Percentiles rank a stretch among this genome's conserved stretches.
phyloP scores from a whole-genome alignment of 1,140 invertebrate species.

The Camponotus floridanus region DNA sequence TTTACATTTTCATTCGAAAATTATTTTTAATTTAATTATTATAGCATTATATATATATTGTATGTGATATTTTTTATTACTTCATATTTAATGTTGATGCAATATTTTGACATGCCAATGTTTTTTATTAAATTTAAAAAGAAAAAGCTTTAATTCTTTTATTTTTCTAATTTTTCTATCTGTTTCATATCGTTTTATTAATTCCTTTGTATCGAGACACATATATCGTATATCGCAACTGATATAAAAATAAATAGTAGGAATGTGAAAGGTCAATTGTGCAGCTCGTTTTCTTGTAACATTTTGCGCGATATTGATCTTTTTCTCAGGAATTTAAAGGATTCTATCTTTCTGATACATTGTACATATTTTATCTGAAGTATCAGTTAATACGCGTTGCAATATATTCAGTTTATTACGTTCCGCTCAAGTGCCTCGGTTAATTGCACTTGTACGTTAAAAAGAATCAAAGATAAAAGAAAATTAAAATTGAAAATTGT shows the following conservation, averaged over 20 bases:
- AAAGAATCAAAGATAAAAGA: slow-evolving; percentile 11
- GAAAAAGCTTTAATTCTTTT: background rate
- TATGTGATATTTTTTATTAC: background rate
- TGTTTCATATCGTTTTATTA: background rate
- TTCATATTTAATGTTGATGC: slow-evolving; percentile 4
- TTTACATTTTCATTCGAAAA: background rate
- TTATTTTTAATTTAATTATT: background rate
- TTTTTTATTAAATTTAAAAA: background rate
- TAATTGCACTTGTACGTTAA: slow-evolving; percentile 43
- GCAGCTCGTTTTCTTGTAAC: background rate
- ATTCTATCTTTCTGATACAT: background rate
- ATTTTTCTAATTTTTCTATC: background rate
- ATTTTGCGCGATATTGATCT: background rate
- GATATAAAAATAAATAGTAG: background rate
- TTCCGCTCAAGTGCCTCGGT: slow-evolving; percentile 41
- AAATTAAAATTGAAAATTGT: background rate
- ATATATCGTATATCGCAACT: no score
- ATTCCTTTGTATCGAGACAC: background rate
- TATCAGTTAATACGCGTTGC: slow-evolving; percentile 16
- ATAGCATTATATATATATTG: background rate
- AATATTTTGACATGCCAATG: background rate
- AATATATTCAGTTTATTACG: slow-evolving; percentile 16
- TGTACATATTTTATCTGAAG: slow-evolving; percentile 14
- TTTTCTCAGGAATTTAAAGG: background rate
- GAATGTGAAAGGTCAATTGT: slow-evolving; percentile 1